Evolutionary conservation across 2,888 invertebrate genomes (phyloP), one percentile per base, ranked within the genome.

Genomic region (Leptinotarsa rubiginosa): DNA sequence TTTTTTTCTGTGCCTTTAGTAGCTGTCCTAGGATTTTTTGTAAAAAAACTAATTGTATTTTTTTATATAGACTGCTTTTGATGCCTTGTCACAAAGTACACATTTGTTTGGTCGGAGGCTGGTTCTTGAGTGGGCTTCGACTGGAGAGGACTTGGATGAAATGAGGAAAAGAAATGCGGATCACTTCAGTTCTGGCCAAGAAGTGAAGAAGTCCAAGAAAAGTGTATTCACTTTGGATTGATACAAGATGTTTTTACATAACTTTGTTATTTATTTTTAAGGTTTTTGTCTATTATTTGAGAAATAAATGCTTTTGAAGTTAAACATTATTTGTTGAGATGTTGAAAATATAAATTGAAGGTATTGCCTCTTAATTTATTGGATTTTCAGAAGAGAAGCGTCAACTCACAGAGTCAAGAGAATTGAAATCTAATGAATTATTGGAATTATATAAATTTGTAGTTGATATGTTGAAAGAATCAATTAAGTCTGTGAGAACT

Each of bases 101-200:
- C 99, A 99, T 91, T 94, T 99, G 88, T 99, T 97, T 87, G 99
- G 99, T 1, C 91, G 99, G 79, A 91, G 98, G 72, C 89, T 99
- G 82, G 98, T 97, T 0, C 89, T 99, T 75, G 98, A 99, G 89
- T 99, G 99, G 99, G 97, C 97, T 0, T 91, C 94, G 73, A 91
- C 93, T 67, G 92, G 93, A 50, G 95, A 95, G 85, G 92, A 92
- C 77, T 90, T 98, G 10, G 93, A 93, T 16, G 91, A 94, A 77
- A 89, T 98, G 74, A 91, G 98, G 77, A 96, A 95, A 89, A 92
- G 96, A 83, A 96, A 97, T 0, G 96, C 96, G 0, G 91, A 93
- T 85, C 90, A 91, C 83, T 92, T 91, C 79, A 87, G 88, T 72
- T 82, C 86, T 80, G 86, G 88, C 83, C 87, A 84, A 64, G 85